phyloP scores from a whole-genome alignment of 2,797 vertebrate genomes.

The Taeniopygia guttata region DNA sequence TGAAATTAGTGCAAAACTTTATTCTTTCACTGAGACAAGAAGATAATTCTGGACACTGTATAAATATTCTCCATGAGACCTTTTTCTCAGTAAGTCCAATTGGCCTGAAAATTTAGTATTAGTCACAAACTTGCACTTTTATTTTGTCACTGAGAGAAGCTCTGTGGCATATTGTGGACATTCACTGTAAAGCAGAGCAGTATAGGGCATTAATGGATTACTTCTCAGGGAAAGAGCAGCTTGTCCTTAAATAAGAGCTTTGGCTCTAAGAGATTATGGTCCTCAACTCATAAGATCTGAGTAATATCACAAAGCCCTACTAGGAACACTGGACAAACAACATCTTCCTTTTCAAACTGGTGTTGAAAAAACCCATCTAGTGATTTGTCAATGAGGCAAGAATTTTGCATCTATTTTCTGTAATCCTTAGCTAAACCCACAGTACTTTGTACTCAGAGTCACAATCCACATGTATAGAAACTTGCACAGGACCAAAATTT shows the following conservation, averaged over 20 bases:
- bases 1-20: background rate
- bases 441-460: background rate
- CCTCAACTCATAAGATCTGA: background rate
- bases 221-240: background rate
- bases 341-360: background rate
- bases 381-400: background rate
- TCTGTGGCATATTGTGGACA: background rate
- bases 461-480: background rate
- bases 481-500: background rate
- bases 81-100: background rate
- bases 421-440: background rate
- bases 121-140: background rate
- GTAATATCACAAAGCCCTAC: background rate
- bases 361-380: rapidly evolving
- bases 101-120: background rate
- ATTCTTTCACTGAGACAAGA: background rate
- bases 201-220: background rate
- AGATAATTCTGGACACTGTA: background rate
- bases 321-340: background rate
- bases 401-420: background rate
- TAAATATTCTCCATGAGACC: background rate
- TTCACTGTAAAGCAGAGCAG: background rate
- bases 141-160: background rate
- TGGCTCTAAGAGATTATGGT: background rate
- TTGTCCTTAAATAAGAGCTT: background rate